These are phyloP conservation scores for Turritopsis rubra DNA, from an alignment of 30 jellyfish, hydroid and myxozoan species.

Conservation along the genomic window DNA sequence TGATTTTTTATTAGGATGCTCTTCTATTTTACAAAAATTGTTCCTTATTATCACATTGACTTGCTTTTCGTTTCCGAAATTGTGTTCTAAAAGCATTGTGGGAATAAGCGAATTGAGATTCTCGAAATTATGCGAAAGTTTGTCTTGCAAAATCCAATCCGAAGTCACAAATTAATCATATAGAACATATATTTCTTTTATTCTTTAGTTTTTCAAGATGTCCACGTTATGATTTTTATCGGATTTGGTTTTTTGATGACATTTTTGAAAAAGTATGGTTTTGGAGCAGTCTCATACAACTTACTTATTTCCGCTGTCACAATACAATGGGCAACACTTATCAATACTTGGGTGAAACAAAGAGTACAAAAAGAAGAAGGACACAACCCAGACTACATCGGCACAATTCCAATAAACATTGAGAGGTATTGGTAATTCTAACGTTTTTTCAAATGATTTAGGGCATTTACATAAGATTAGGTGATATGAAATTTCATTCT, in stretches of 20 bases:
- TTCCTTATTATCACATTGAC: too few relatives aligned
- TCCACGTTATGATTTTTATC: slow-evolving; percentile 87
- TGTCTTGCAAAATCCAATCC: not conserved
- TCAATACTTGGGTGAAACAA: slow-evolving; percentile 83
- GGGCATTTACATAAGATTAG: too few relatives aligned
- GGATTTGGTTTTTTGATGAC: slow-evolving; percentile 97
- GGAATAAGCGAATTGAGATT: too few relatives aligned
- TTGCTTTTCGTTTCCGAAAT: too few relatives aligned
- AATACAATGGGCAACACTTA: slow-evolving; percentile 91
- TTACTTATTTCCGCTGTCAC: slow-evolving; percentile 68
- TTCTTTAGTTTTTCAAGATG: slow-evolving; percentile 80
- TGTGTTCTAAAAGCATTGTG: too few relatives aligned
- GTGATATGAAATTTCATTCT: too few relatives aligned
- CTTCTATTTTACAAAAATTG: too few relatives aligned
- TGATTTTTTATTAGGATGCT: too few relatives aligned
- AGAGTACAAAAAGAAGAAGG: slow-evolving; percentile 13
- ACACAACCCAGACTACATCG: not conserved
- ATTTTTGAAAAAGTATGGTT: slow-evolving; percentile 66
- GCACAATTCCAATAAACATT: not conserved
- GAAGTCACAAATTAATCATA: not conserved
- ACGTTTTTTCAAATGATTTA: too few relatives aligned
- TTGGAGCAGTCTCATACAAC: slow-evolving; percentile 78
- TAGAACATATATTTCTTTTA: not conserved
- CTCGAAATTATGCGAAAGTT: too few relatives aligned
- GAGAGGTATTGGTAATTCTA: not conserved